Evolutionary conservation across 2,888 invertebrate genomes (phyloP), one percentile per base, ranked within the genome.

Genomic region (Acleris literana): DNA sequence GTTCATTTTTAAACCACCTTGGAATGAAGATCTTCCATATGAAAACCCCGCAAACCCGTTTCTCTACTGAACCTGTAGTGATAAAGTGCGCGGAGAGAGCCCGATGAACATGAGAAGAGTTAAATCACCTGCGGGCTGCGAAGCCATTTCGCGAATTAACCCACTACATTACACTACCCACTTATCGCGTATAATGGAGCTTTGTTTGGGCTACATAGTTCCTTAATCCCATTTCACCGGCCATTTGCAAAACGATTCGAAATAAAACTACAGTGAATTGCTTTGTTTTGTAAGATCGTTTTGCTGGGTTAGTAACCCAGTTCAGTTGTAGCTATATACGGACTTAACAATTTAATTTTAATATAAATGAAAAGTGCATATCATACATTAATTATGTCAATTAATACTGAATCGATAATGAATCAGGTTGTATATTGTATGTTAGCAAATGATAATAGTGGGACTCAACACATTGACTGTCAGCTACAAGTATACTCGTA

Each of bases 201-300:
- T 78, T 76, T 79, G 66, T 66, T 66, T 56, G 57, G 44, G 43
- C 43, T 74, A 74, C 70, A 72, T 76, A 76, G 74, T 71, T 78
- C 76, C 76, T 79, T 82, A 83, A 84, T 83, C 82, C 77, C 74
- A 76, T 82, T 84, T 71, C 73, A 77, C 80, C 79, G 79, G 79
- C 77, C 76, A 73, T 74, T 78, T 74, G 68, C 78, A 78, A 75
- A 76, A 78, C 75, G 75, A 78, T 79, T 75, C 70, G 67, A 72
- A 78, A 75, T 71, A 73, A 72, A 70, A 72, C 70, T 71, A 70
- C 72, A 70, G 70, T 69, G 65, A 71, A 77, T 72, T 69, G 60
- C 62, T 69, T 74, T 68, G 68, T 68, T 71, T 65, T 68, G 63
- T 56, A 68, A 55, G 63, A 51, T 66, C 49, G 58, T 69, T 69